Conservation (phyloP, 2,113 vertebrate genomes). For the Nibea coibor region DNA sequence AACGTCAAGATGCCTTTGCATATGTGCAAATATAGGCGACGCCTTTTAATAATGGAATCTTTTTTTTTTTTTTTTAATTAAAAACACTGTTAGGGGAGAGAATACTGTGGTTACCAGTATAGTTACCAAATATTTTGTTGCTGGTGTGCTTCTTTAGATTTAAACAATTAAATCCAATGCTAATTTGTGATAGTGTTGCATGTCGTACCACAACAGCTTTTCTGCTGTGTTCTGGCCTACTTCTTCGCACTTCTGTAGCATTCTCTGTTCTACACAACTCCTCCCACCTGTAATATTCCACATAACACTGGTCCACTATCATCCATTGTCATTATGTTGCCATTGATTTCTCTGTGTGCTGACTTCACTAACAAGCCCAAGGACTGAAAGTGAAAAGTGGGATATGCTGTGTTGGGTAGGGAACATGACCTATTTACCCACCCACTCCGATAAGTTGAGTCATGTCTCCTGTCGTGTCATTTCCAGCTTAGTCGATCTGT, state of each 20-base stretch:
- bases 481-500: constrained; percentile 67
- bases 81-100: not conserved
- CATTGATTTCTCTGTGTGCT: constrained; percentile 60
- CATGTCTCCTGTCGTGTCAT: constrained; percentile 68
- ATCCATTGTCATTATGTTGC: constrained; percentile 56
- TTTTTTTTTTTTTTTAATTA: not conserved
- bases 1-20: not conserved
- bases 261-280: constrained; percentile 47
- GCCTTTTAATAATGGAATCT: not conserved
- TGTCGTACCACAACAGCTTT: constrained; percentile 1
- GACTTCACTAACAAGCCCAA: constrained; percentile 43
- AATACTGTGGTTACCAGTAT: not conserved
- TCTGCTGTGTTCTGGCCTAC: constrained; percentile 61
- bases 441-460: constrained; percentile 66
- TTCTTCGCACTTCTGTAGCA: constrained; percentile 36
- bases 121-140: constrained; percentile 1
- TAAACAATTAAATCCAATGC: not conserved
- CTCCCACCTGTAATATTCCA: constrained; percentile 54
- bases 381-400: constrained; percentile 46
- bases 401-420: constrained; percentile 41
- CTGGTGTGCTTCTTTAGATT: constrained; percentile 3
- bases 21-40: not conserved
- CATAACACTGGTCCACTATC: constrained; percentile 26
- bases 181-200: constrained; percentile 4
- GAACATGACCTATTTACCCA: constrained; percentile 76